Evolutionary conservation across 2,797 vertebrate genomes (phyloP).

Genomic region (Platalea minor): DNA sequence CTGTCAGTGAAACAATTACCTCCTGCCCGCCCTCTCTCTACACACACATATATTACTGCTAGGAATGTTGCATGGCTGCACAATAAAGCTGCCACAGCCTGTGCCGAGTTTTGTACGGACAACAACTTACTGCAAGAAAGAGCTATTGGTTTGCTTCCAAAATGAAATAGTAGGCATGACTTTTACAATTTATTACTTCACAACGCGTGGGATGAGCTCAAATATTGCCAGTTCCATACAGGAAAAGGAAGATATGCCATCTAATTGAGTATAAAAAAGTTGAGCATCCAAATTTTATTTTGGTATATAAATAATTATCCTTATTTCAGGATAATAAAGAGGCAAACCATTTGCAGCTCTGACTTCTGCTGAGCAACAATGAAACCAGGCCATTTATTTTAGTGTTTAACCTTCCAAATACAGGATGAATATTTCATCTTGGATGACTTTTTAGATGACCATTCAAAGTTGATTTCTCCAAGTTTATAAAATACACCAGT

Average conservation of each 20-base stretch:
- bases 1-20: conserved; percentile 64
- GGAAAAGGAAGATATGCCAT: neutral
- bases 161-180: neutral
- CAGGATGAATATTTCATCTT: neutral
- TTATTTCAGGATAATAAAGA: neutral
- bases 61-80: conserved; percentile 44
- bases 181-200: neutral
- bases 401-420: neutral
- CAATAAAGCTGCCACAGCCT: conserved; percentile 17
- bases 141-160: neutral
- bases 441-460: neutral
- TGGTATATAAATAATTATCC: neutral
- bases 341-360: neutral
- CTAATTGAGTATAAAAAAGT: neutral
- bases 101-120: fast-evolving
- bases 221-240: neutral
- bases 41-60: conserved; percentile 1
- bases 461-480: neutral
- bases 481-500: neutral
- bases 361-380: neutral
- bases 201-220: neutral
- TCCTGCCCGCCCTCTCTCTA: neutral
- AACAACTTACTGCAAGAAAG: neutral
- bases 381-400: neutral
- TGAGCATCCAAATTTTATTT: neutral